Base-by-base conservation (phyloP, 1,140 invertebrate species). In the Daktulosphaira vitifoliae region DNA sequence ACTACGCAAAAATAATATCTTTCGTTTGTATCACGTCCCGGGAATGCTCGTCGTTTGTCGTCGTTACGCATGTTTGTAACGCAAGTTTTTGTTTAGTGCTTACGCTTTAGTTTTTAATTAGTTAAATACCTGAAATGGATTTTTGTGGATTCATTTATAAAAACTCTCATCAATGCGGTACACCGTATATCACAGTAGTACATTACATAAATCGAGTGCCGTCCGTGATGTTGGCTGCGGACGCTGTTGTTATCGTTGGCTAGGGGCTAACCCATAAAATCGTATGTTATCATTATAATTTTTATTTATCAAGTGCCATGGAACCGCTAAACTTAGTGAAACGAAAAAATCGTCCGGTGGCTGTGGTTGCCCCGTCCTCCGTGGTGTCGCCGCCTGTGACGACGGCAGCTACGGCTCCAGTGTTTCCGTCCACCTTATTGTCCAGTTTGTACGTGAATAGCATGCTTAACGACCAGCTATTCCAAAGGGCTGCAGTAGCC, bases 371-470 rank as follows among this genome's bases (percentile, higher is more conserved):
- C 7, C 76, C 76, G n/a, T 74, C 74, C 1, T 68, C 73, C 6
- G 69, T 66, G 18, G 26, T 65, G 54, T 51, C 50, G 65, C 65
- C 39, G 20, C 44, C 39, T 23, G 49, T 23, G 8, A 25, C 13
- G 29, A 59, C 22, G 29, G 8, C 48, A 11, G 29, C 11, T 5
- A 33, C 29, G 29, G 11, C 25, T 22, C 42, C 11, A 25, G 44
- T 16, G 20, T 59, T 66, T 33, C 52, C 39, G 20, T 51, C 46
- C 15, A 81, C 81, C 69, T 78, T 83, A 64, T 71, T 83, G 16
- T 78, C 79, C 4, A 79, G 80, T 2, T 75, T 82, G 70, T 82
- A 83, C 71, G 79, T 82, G 79, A 81, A 80, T 69, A 80, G 80
- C 37, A 26, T 66, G 66, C 23, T 49, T 37, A 37, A 49, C 44